Conservation (phyloP, 92 coral and sea anemone genomes). For the Zoanthus gigantus region DNA sequence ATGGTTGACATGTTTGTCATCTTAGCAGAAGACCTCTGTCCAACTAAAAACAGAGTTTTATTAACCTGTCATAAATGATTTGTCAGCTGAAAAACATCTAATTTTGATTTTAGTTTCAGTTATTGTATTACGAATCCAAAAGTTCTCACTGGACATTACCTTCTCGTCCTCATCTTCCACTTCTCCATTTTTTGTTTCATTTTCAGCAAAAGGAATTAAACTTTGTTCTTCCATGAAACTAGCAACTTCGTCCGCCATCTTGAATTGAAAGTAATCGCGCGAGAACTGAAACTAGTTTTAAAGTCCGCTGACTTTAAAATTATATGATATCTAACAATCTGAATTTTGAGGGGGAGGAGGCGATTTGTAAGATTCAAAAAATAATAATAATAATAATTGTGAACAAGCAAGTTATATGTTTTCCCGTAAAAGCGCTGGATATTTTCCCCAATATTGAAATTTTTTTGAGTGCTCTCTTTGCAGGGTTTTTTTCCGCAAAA, state of each 20-base stretch:
- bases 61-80: too few relatives aligned
- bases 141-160: neutral
- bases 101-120: neutral
- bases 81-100: too few relatives aligned
- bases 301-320: neutral
- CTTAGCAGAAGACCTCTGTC: neutral
- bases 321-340: too few relatives aligned
- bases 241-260: slow-evolving; percentile 86
- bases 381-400: too few relatives aligned
- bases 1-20: too few relatives aligned
- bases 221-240: neutral
- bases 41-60: neutral
- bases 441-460: too few relatives aligned
- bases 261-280: slow-evolving; percentile 34
- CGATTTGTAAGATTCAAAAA: too few relatives aligned
- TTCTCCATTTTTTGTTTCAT: slow-evolving; percentile 24
- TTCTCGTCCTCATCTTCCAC: slow-evolving; percentile 41
- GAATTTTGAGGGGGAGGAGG: too few relatives aligned
- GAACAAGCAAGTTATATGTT: too few relatives aligned
- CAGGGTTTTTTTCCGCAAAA: too few relatives aligned
- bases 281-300: slow-evolving; percentile 33
- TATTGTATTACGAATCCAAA: neutral
- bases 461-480: too few relatives aligned
- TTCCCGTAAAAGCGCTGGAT: too few relatives aligned
- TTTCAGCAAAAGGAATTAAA: slow-evolving; percentile 6